These are phyloP conservation scores for Drosophila sp. DNA, from an alignment of 1,140 invertebrate genomes.

Conservation along the genomic window DNA sequence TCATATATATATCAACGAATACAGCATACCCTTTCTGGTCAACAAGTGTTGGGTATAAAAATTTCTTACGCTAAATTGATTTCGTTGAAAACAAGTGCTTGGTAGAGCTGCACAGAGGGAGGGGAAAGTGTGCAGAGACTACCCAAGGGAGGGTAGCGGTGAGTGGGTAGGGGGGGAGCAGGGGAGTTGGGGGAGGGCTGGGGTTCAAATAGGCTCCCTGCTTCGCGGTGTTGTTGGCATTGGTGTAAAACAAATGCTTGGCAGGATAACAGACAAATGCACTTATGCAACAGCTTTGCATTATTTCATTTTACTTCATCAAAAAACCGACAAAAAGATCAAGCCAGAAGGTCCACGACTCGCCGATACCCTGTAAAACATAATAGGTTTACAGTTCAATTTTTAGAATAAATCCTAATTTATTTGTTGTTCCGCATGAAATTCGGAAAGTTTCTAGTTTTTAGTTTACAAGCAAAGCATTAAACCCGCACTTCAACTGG, in stretches of 20 bases:
- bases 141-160: not conserved
- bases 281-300: conserved; percentile 71
- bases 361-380: not conserved
- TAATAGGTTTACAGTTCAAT: no score
- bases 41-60: conserved; percentile 8
- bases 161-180: not conserved
- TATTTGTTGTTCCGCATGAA: no score
- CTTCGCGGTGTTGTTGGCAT: conserved; percentile 12
- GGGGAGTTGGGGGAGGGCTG: no score
- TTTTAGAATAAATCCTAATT: no score
- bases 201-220: not conserved
- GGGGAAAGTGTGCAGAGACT: not conserved
- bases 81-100: conserved; percentile 71
- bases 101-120: conserved; percentile 2
- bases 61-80: conserved; percentile 81
- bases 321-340: conserved; percentile 23
- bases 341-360: not conserved
- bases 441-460: not conserved
- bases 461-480: not conserved
- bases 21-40: not conserved
- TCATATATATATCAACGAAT: not conserved
- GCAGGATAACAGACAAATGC: conserved; percentile 75
- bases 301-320: conserved; percentile 45
- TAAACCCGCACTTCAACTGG: not conserved
- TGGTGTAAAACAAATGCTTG: conserved; percentile 53